Evolutionary conservation across 2,797 vertebrate species (phyloP).

Genomic region (Fratercula arctica): DNA sequence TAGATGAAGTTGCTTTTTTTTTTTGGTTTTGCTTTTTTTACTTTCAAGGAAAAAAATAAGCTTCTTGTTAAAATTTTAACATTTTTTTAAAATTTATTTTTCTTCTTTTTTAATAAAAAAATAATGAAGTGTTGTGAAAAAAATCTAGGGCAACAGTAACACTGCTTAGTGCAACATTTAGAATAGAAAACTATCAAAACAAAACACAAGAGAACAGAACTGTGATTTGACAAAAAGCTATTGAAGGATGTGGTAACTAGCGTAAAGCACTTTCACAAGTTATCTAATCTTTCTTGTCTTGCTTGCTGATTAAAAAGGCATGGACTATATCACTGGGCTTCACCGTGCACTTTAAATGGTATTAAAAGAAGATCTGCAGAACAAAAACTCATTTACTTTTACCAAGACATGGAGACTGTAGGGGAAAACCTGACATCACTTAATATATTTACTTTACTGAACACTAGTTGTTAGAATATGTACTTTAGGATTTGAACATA

Average conservation of each 20-base stretch:
- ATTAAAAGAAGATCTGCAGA: background rate
- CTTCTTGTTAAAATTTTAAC: background rate
- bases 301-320: background rate
- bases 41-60: background rate
- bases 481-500: background rate
- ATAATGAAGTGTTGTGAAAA: rapidly evolving
- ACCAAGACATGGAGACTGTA: background rate
- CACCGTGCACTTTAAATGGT: background rate
- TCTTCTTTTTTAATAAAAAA: background rate
- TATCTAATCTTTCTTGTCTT: background rate
- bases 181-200: background rate
- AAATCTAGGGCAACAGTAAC: background rate
- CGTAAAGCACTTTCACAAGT: background rate
- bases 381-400: background rate
- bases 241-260: background rate
- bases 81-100: background rate
- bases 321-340: background rate
- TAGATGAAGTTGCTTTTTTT: background rate
- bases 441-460: background rate
- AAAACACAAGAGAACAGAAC: background rate
- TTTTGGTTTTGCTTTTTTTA: background rate
- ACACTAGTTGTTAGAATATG: background rate
- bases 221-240: background rate
- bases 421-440: background rate
- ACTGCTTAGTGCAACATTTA: background rate